Evolutionary conservation across 23 tunicate species (phyloP), one percentile per base, ranked within the genome.

Genomic region (Ciona savignyi): DNA sequence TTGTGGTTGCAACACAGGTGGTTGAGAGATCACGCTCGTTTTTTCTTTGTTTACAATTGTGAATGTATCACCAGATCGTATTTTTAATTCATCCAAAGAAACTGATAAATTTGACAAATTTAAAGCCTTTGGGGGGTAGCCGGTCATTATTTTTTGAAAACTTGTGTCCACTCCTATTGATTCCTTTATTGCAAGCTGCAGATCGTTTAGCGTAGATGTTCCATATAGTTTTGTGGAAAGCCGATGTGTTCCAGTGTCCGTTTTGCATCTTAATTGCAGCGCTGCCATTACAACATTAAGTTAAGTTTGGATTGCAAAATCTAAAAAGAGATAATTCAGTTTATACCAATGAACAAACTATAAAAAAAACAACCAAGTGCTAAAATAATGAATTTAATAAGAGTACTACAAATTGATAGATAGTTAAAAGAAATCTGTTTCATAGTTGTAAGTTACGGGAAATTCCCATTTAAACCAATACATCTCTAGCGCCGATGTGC

Each of bases 111-210:
- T 65, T 1, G 78, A 35, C 4, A 75, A 31, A 42, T 85, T 73
- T 27, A 91, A 6, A 1, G 82, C 66, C 64, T 84, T 91, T 27
- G 97, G 97, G 28, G 97, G 97, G 35, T 79, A 91, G 4, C 97
- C 97, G 27, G 77, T 29, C 77, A 85, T 35, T 23, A 91, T 85
- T 42, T 76, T 85, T 35, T 80, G 91, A 0, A 27, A 35, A 27
- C 34, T 25, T 20, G 34, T 34, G 31, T 51, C 66, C 22, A 91
- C 83, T 1, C 91, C 91, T 11, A 71, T 49, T 19, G 34, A 76
- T 2, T 23, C 34, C 35, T 76, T 35, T 25, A 91, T 85, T 23
- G 83, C 97, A 29, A 78, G 74, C 74, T 80, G 75, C 32, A 91
- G 31, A 28, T 91, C 97, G 25, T 29, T 32, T 2, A 91, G 21